Percentiles rank a stretch among this genome's conserved stretches.
These are phyloP conservation scores for Archaeoteleia sp. DNA, from an alignment of 2,888 invertebrate species.

Conservation along the genomic window DNA sequence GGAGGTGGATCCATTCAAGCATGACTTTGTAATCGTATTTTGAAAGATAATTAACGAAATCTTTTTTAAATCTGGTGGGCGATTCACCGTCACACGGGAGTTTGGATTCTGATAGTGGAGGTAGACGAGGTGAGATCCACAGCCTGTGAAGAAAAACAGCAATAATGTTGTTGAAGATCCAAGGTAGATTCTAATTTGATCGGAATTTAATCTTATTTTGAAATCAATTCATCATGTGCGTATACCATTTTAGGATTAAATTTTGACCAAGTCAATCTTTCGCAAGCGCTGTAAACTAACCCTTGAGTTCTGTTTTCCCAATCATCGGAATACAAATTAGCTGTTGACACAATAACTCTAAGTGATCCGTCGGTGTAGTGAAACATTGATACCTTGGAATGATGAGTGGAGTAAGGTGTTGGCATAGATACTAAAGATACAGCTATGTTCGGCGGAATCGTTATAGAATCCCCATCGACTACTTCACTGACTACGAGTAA, in stretches of 20 bases:
- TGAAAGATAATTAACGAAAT: slow-evolving; percentile 84
- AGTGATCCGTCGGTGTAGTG: slow-evolving; percentile 88
- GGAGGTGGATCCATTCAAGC: slow-evolving; percentile 83
- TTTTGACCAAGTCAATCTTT: too few relatives aligned
- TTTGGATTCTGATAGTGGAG: slow-evolving; percentile 78
- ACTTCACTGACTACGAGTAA: slow-evolving; percentile 60
- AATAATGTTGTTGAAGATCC: too few relatives aligned
- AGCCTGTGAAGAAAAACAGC: too few relatives aligned
- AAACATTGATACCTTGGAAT: slow-evolving; percentile 88
- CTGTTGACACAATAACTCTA: slow-evolving; percentile 91
- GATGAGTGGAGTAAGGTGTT: slow-evolving; percentile 65
- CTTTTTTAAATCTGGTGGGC: slow-evolving; percentile 87
- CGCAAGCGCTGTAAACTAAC: too few relatives aligned
- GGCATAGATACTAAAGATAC: slow-evolving; percentile 60
- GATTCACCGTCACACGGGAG: slow-evolving; percentile 83
- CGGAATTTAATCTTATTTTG: too few relatives aligned
- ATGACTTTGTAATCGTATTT: slow-evolving; percentile 83
- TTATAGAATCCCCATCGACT: too few relatives aligned
- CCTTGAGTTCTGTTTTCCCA: slow-evolving; percentile 97
- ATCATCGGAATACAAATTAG: slow-evolving; percentile 92
- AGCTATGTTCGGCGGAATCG: slow-evolving; percentile 61
- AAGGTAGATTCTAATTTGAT: too few relatives aligned
- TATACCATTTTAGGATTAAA: too few relatives aligned
- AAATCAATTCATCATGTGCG: too few relatives aligned
- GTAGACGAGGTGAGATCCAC: slow-evolving; percentile 91